These are phyloP conservation scores for Drosophila bocki DNA, from an alignment of 1,140 invertebrate genomes.

Conservation along the genomic window DNA sequence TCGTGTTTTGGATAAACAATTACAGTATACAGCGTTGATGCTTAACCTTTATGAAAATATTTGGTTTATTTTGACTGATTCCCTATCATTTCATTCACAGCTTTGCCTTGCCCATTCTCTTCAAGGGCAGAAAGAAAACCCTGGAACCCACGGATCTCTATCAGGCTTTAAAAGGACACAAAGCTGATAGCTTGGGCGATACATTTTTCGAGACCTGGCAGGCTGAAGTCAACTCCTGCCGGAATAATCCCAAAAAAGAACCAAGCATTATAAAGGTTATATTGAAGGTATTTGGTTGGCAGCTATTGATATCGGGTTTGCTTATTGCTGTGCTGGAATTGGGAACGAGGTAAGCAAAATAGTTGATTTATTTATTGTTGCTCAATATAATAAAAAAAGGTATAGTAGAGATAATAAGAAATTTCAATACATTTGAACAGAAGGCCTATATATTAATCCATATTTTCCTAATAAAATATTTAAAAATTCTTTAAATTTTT, in stretches of 20 bases:
- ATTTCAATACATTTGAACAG: too few relatives aligned
- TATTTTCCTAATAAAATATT: not conserved
- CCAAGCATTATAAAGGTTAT: slow-evolving; percentile 58
- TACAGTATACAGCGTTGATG: not conserved
- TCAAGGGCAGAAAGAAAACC: slow-evolving; percentile 86
- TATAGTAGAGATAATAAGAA: too few relatives aligned
- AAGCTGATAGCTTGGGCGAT: slow-evolving; percentile 64
- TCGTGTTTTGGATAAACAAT: slow-evolving; percentile 17
- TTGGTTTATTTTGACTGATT: not conserved
- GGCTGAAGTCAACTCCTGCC: slow-evolving; percentile 41
- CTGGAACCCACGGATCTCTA: slow-evolving; percentile 87
- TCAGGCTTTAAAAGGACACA: slow-evolving; percentile 86
- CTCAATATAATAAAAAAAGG: too few relatives aligned
- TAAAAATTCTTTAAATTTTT: not conserved
- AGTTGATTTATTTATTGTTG: not conserved
- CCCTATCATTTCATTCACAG: slow-evolving; percentile 47
- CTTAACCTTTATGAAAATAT: slow-evolving; percentile 7
- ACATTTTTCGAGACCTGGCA: slow-evolving; percentile 69
- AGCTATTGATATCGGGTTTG: slow-evolving; percentile 47
- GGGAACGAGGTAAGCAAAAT: slow-evolving; percentile 37
- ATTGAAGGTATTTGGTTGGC: slow-evolving; percentile 58
- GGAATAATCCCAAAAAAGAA: slow-evolving; percentile 26
- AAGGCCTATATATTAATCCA: too few relatives aligned
- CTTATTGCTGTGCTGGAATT: slow-evolving; percentile 42
- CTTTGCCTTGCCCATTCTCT: slow-evolving; percentile 85